phyloP scores from a whole-genome alignment of 2,797 vertebrate species.

The Coranthus polyacanthus region DNA sequence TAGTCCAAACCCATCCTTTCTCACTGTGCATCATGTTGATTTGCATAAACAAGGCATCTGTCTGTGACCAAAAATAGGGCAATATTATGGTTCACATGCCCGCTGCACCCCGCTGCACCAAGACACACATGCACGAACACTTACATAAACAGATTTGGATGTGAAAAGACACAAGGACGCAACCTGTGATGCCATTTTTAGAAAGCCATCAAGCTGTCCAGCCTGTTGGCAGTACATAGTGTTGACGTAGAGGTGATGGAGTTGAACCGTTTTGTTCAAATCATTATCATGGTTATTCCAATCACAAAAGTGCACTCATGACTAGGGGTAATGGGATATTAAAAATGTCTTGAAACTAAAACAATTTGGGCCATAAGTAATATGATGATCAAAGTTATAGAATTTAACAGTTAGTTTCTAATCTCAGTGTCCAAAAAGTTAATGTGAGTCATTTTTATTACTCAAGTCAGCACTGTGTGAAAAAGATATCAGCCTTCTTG shows the following conservation, averaged over 20 bases:
- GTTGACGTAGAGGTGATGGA: conserved; percentile 53
- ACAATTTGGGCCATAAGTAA: conserved; percentile 28
- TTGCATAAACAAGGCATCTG: conserved; percentile 78
- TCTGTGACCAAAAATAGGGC: conserved; percentile 71
- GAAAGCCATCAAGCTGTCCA: conserved; percentile 67
- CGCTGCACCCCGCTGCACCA: conserved; percentile 29
- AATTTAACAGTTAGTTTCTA: conserved; percentile 23
- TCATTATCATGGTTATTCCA: conserved; percentile 47
- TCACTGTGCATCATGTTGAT: conserved; percentile 61
- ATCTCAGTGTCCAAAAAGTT: conserved; percentile 19
- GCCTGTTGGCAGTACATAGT: conserved; percentile 56
- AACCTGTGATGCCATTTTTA: conserved; percentile 70
- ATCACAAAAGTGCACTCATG: conserved; percentile 40
- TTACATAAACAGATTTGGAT: conserved; percentile 22
- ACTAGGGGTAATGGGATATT: conserved; percentile 35
- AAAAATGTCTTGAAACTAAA: conserved; percentile 44
- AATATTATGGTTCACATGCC: conserved; percentile 42
- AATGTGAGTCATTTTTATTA: background rate
- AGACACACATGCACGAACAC: conserved; percentile 37
- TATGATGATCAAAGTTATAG: conserved; percentile 32
- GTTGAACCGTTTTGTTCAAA: conserved; percentile 57
- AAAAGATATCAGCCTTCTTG: conserved; percentile 31
- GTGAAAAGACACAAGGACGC: conserved; percentile 51
- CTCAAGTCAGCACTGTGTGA: conserved; percentile 31
- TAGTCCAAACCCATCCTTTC: conserved; percentile 23